Base-by-base conservation (phyloP, 64 coral and sea anemone genomes). In the Platygyra sinensis region DNA sequence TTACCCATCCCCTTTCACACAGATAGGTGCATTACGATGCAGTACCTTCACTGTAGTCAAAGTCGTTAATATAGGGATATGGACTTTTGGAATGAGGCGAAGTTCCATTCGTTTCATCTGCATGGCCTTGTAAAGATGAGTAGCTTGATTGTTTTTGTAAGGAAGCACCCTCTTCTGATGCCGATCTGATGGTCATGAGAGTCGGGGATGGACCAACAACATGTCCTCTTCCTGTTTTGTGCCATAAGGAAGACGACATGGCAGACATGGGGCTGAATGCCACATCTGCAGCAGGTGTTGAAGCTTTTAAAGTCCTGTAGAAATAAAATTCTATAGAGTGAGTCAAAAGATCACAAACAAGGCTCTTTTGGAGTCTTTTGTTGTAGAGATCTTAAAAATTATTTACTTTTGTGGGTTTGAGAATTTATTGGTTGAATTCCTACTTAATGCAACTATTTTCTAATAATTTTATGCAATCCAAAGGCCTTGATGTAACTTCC, bases 261-360 rank as follows among this genome's bases (percentile, higher is more conserved):
- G 67, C 71, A 75, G 73, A 74, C 72, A 73, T 74, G 5, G 54
- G 69, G 27, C 30, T 72, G 30, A 81, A 36, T 36, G 33, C 33
- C 33, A 36, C 29, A 20, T 85, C 78, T 62, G 69, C 15, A 17
- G 67, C 36, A 60, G 79, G 78, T 27, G 31, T 87, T 33, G 74
- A 29, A 72, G 90, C 82, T 62, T 79, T 92, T 31, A 92, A 54
- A 60, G 90, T 92, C 87, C 87, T 94, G 5, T 69, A 49, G 13
- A 76, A 30, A 87, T 57, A 57, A 14, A 38, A 36, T 49, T 8
- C 25, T 46, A 71, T 8, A 86, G 22, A 61, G 52, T 22, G 16
- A 28, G 54, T 36, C 16, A 72, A 30, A 54, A 27, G 52, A 60
- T 17, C 19, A 62, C 2, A 4, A 30, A 30, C 29, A 73, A 73